Evolutionary conservation across 2,797 vertebrate genomes (phyloP).

Genomic region (Remorina albescens): DNA sequence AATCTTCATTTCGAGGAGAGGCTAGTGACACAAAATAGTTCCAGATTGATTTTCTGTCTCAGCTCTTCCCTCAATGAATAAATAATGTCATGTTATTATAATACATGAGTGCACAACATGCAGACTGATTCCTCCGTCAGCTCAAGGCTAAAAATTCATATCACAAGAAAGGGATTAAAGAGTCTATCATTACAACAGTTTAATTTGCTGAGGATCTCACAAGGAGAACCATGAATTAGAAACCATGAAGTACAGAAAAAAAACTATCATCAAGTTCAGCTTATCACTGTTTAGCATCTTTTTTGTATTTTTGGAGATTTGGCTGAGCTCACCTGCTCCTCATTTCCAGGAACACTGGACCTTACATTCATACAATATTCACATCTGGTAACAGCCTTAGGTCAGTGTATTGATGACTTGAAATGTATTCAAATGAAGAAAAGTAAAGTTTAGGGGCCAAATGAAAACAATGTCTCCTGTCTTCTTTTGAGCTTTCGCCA

Average conservation of each 20-base stretch:
- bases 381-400: slow-evolving; percentile 19
- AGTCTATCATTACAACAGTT: neutral
- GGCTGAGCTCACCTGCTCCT: slow-evolving; percentile 8
- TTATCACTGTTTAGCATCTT: neutral
- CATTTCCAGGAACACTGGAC: slow-evolving; percentile 12
- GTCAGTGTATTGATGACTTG: slow-evolving; percentile 15
- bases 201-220: neutral
- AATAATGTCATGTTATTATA: neutral
- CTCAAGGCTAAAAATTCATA: neutral
- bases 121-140: neutral
- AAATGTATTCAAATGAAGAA: slow-evolving; percentile 58
- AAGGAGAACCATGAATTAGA: neutral
- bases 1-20: too few relatives aligned
- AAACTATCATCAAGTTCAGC: neutral
- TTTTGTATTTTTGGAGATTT: slow-evolving; percentile 1
- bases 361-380: slow-evolving; percentile 35
- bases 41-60: too few relatives aligned
- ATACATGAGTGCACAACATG: neutral
- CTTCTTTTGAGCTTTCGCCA: slow-evolving; percentile 20
- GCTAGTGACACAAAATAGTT: too few relatives aligned
- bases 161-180: neutral
- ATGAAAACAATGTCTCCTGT: slow-evolving; percentile 40
- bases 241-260: slow-evolving; percentile 16
- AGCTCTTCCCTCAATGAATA: neutral
- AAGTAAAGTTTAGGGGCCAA: slow-evolving; percentile 34